phyloP scores from a whole-genome alignment of 2,888 invertebrate genomes.

The Lasioglossum figueresi region DNA sequence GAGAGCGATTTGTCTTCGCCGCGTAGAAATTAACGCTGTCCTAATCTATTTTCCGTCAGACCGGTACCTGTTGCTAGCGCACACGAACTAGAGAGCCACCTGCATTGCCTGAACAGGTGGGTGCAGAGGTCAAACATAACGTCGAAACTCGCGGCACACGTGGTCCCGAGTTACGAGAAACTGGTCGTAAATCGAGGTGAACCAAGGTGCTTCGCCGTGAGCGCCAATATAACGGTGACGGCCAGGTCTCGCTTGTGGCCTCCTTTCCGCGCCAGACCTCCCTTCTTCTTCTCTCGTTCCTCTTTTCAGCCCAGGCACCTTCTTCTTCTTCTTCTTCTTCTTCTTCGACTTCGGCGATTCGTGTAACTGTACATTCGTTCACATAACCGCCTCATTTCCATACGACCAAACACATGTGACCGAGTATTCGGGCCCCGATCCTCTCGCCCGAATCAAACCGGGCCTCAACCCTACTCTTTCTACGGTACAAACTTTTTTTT shows the following conservation, averaged over 20 bases:
- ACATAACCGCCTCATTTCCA: slow-evolving; percentile 53
- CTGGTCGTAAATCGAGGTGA: slow-evolving; percentile 75
- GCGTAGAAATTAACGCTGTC: slow-evolving; percentile 35
- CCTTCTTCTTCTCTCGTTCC: slow-evolving; percentile 43
- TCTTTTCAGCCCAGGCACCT: slow-evolving; percentile 27
- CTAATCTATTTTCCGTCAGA: slow-evolving; percentile 50
- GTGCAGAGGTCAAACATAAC: slow-evolving; percentile 70
- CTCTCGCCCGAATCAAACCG: not conserved
- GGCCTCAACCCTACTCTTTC: not conserved
- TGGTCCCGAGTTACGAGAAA: slow-evolving; percentile 65
- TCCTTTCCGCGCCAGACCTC: slow-evolving; percentile 75
- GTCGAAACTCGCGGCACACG: slow-evolving; percentile 65
- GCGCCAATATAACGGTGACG: slow-evolving; percentile 83
- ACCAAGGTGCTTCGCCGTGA: slow-evolving; percentile 74
- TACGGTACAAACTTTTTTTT: not conserved
- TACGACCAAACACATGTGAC: slow-evolving; percentile 20
- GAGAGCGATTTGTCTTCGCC: slow-evolving; percentile 36
- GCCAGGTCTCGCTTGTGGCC: slow-evolving; percentile 77
- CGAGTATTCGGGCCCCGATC: slow-evolving; percentile 21
- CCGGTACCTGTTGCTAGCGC: slow-evolving; percentile 50
- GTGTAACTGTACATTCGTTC: slow-evolving; percentile 59
- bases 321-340: slow-evolving; percentile 11
- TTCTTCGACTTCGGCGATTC: slow-evolving; percentile 49
- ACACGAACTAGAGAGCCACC: slow-evolving; percentile 55
- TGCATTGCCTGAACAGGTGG: slow-evolving; percentile 67